Evolutionary conservation across 1,140 invertebrate genomes (phyloP), one percentile per base, ranked within the genome.

Genomic region (Oryzaephilus surinamensis): DNA sequence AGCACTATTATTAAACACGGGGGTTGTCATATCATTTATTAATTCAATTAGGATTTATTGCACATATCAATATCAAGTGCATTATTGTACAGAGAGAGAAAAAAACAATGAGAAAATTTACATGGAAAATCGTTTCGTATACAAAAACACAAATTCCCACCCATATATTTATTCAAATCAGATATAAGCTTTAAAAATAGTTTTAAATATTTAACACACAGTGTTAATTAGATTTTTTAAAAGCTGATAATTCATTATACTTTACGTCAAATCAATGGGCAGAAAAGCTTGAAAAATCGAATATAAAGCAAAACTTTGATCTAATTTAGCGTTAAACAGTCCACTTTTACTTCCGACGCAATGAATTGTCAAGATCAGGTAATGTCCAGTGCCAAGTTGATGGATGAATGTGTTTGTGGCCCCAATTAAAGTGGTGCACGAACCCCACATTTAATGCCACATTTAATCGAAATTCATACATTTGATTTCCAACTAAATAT

Each of bases 381-480:
- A 46, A 49, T 49, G 43, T 45, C 42, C 43, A 49, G 46, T 51
- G 48, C 36, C 43, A 48, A 49, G 36, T 40, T 48, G 46, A 51
- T 49, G 46, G 46, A 51, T 51, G 47, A 36, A 51, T 51, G 46
- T 51, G 46, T 51, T 51, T 48, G 38, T 51, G 43, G n/a, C 33
- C 43, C 46, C 40, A 51, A 49, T 51, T 51, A 51, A 46, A 36
- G n/a, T 30, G 16, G 23, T 21, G 30, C 43, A 51, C 46, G 46
- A 46, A 49, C 34, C 28, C 39, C 20, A 8, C 18, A 37, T 35
- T 46, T n/a, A n/a, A 49, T 45, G 38, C 38, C 38, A 27, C 19
- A 26, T 13, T 37, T 41, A 45, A 45, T 45, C 37, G 41, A 32
- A n/a, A n/a, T 44, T 31, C 32, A n/a, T n/a, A n/a, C n/a, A n/a